These are phyloP conservation scores for Heterochromis multidens DNA, from an alignment of 2,113 vertebrate species.

Conservation along the genomic window DNA sequence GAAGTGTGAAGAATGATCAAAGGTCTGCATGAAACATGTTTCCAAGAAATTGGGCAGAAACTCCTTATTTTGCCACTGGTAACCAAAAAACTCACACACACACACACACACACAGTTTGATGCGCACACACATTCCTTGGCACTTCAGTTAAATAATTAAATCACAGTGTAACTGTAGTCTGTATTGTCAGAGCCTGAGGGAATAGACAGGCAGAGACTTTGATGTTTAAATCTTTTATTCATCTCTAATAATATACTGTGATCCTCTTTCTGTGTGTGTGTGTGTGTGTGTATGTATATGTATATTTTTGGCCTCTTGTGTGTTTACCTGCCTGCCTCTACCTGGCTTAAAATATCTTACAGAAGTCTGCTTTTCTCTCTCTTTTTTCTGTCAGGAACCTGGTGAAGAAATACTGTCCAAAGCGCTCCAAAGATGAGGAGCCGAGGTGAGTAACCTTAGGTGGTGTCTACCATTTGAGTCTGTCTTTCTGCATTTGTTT, in stretches of 20 bases:
- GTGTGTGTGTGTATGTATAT: background rate
- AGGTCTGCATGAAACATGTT: background rate
- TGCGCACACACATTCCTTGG: background rate
- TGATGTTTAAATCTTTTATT: conserved; percentile 50
- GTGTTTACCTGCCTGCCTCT: background rate
- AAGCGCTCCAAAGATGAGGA: conserved; percentile 98
- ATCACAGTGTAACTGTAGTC: background rate
- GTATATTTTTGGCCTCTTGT: background rate
- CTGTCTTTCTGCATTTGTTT: background rate
- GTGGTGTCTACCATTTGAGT: background rate
- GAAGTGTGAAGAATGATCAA: conserved; percentile 13
- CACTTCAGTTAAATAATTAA: conserved; percentile 21
- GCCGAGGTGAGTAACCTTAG: conserved; percentile 81
- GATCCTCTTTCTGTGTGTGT: background rate
- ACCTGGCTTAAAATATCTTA: background rate
- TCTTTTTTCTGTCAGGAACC: conserved; percentile 77
- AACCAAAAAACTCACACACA: background rate
- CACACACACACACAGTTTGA: background rate
- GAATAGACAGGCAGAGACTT: conserved; percentile 6
- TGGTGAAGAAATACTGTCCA: conserved; percentile 97
- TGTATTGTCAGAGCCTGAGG: conserved; percentile 9
- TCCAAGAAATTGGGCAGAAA: background rate
- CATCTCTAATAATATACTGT: conserved; percentile 23
- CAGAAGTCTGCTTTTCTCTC: background rate
- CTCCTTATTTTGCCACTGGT: background rate